Conservation (phyloP, 92 coral and sea anemone species). For the Phymanthus crucifer region DNA sequence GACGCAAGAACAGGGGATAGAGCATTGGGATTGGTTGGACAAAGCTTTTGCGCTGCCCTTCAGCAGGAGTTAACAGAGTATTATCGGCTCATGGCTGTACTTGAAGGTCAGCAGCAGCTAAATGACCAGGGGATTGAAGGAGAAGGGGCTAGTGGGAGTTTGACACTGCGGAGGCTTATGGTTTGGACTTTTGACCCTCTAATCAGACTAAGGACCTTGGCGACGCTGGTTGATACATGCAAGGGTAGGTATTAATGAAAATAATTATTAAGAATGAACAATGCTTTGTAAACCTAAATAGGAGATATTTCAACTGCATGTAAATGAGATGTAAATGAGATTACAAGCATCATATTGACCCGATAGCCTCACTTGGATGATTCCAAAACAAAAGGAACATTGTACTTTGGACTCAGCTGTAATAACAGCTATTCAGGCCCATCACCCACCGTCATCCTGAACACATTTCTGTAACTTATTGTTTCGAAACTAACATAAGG, state of each 20-base stretch:
- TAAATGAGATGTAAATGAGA: too few species aligned
- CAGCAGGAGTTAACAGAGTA: constrained; percentile 97
- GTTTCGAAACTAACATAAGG: too few species aligned
- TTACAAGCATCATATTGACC: too few species aligned
- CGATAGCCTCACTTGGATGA: too few species aligned
- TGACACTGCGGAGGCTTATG: constrained; percentile 87
- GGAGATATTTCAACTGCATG: too few species aligned
- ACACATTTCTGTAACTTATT: too few species aligned
- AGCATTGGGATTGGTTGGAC: constrained; percentile 96
- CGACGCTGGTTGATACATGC: constrained; percentile 95
- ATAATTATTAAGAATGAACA: too few species aligned
- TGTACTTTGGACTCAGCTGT: too few species aligned
- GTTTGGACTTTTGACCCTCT: constrained; percentile 97
- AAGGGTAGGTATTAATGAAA: constrained; percentile 63
- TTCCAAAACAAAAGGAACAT: too few species aligned
- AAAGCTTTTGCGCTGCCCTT: constrained; percentile 96
- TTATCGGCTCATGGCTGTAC: constrained; percentile 95
- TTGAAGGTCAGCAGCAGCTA: constrained; percentile 89
- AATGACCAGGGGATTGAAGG: constrained; percentile 92
- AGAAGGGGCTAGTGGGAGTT: constrained; percentile 89
- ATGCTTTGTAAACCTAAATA: too few species aligned
- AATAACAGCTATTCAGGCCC: too few species aligned
- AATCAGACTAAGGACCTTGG: constrained; percentile 84
- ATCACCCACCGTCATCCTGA: too few species aligned
- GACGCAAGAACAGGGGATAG: constrained; percentile 99